phyloP scores from a whole-genome alignment of 2,888 invertebrate species.

The Drosophila quinaria region DNA sequence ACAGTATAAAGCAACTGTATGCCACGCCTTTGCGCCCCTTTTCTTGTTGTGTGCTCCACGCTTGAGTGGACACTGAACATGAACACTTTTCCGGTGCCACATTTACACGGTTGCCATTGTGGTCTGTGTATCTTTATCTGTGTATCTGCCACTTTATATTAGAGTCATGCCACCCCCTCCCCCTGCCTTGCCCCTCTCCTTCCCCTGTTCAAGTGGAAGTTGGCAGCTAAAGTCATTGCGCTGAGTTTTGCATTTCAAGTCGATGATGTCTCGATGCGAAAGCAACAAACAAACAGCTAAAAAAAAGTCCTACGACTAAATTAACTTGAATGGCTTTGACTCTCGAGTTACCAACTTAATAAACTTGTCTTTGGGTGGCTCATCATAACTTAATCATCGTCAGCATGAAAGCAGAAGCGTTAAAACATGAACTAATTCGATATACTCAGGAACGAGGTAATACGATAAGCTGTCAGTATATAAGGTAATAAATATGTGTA shows the following conservation, averaged over 20 bases:
- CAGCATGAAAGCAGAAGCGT: slow-evolving; percentile 3
- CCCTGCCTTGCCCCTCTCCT: background rate
- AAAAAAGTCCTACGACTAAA: slow-evolving; percentile 71
- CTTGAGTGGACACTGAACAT: slow-evolving; percentile 73
- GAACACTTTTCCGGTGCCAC: slow-evolving; percentile 56
- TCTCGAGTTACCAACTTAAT: slow-evolving; percentile 42
- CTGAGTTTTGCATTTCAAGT: slow-evolving; percentile 65
- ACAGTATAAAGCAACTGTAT: background rate
- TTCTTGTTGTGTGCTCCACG: slow-evolving; percentile 43
- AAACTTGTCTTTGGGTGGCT: slow-evolving; percentile 26
- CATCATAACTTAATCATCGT: slow-evolving; percentile 23
- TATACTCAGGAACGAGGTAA: slow-evolving; percentile 13
- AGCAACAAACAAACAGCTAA: slow-evolving; percentile 26
- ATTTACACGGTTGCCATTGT: slow-evolving; percentile 33
- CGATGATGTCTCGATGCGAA: slow-evolving; percentile 53
- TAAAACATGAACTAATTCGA: slow-evolving; percentile 18
- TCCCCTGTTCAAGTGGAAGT: background rate
- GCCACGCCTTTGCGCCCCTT: slow-evolving; percentile 37
- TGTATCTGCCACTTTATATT: slow-evolving; percentile 39
- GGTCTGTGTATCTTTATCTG: slow-evolving; percentile 28
- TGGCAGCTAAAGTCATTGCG: slow-evolving; percentile 69
- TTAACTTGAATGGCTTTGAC: slow-evolving; percentile 67
- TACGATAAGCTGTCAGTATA: background rate
- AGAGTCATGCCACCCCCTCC: slow-evolving; percentile 44
- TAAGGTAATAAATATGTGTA: background rate